These are phyloP conservation scores for Astropecten irregularis DNA, from an alignment of 53 echinoderm and acorn worm genomes.

Conservation along the genomic window DNA sequence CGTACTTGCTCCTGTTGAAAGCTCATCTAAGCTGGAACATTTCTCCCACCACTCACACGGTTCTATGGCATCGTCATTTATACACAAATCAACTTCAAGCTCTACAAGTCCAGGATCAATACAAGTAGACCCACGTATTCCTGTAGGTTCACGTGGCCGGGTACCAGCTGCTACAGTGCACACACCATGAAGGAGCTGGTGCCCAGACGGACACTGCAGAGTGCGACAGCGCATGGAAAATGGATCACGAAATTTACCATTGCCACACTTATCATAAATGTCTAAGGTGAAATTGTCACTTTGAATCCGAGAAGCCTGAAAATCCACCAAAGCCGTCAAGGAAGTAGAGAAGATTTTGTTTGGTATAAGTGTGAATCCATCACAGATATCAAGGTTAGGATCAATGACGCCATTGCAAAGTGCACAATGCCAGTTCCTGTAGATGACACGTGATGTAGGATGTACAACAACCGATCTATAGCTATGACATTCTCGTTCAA, in stretches of 20 bases:
- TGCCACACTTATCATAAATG: neutral
- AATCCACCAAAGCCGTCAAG: slow-evolving; percentile 33
- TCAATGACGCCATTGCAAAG: slow-evolving; percentile 52
- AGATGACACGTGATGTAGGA: slow-evolving; percentile 17
- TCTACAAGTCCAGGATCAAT: neutral
- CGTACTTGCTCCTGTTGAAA: neutral
- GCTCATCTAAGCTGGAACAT: neutral
- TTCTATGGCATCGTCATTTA: neutral
- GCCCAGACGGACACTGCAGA: neutral
- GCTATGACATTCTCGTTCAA: neutral
- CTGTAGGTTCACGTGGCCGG: neutral
- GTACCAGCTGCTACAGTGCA: neutral
- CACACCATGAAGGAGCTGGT: neutral
- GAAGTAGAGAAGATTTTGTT: neutral
- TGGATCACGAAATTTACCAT: slow-evolving; percentile 18
- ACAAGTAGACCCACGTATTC: neutral
- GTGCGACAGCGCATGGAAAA: slow-evolving; percentile 27
- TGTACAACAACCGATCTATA: neutral
- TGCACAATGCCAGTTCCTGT: slow-evolving; percentile 73
- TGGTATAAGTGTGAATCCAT: neutral
- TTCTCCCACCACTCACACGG: neutral
- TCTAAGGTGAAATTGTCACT: neutral
- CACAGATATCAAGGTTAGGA: neutral
- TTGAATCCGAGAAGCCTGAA: neutral
- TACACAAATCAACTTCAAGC: slow-evolving; percentile 1